Conservation (phyloP, 2,113 vertebrate genomes). For the Anser brachyrhynchus region DNA sequence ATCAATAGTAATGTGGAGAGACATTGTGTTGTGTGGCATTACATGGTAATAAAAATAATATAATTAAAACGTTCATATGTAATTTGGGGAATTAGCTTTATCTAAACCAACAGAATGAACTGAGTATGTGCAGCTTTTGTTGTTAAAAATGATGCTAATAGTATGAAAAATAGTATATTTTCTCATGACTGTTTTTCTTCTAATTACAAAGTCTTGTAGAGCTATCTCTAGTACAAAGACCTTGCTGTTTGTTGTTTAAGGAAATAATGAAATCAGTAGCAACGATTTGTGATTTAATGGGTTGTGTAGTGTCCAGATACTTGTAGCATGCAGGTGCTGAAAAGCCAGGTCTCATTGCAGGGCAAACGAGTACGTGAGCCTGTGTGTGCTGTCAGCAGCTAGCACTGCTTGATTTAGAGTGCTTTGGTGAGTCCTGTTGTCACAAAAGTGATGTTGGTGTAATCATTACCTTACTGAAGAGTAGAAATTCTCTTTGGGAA, state of each 20-base stretch:
- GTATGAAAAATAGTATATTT: neutral
- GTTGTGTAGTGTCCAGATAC: rapidly evolving
- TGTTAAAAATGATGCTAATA: neutral
- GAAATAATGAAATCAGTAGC: neutral
- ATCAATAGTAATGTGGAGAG: neutral
- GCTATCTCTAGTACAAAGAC: neutral
- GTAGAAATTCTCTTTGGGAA: neutral
- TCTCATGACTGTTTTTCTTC: neutral
- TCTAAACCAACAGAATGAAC: neutral
- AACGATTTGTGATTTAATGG: neutral
- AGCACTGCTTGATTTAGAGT: rapidly evolving
- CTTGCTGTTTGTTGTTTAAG: neutral
- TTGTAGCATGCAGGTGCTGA: neutral
- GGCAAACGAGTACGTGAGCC: rapidly evolving
- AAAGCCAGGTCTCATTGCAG: rapidly evolving
- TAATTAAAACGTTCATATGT: neutral
- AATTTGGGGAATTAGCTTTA: neutral
- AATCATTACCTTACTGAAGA: neutral
- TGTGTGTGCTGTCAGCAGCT: neutral
- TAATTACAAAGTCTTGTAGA: neutral
- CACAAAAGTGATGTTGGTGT: neutral
- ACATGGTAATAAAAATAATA: neutral
- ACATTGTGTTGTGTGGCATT: neutral
- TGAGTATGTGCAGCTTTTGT: neutral
- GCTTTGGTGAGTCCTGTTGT: neutral